phyloP scores from a whole-genome alignment of 2,888 invertebrate genomes.

The Dascillus cervinus region DNA sequence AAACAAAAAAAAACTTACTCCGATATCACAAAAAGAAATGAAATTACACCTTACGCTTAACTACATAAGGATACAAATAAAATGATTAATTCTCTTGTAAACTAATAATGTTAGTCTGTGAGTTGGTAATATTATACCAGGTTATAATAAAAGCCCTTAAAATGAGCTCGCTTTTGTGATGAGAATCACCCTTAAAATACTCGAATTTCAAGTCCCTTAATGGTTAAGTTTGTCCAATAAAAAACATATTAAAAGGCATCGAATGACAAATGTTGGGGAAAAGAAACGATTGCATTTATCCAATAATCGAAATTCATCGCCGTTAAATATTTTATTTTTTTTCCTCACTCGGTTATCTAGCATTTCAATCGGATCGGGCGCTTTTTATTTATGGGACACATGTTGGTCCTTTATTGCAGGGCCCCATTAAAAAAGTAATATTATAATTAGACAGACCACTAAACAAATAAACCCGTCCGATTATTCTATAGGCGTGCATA shows the following conservation, averaged over 20 bases:
- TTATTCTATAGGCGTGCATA: slow-evolving; percentile 18
- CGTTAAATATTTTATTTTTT: too few relatives aligned
- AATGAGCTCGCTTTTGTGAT: slow-evolving; percentile 36
- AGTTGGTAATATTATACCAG: slow-evolving; percentile 36
- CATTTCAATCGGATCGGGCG: too few relatives aligned
- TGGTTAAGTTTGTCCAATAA: slow-evolving; percentile 35
- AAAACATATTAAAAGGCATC: slow-evolving; percentile 33
- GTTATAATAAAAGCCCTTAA: slow-evolving; percentile 38
- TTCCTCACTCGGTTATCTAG: too few relatives aligned
- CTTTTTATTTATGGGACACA: too few relatives aligned
- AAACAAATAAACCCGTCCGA: slow-evolving; percentile 13
- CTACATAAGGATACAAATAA: too few relatives aligned
- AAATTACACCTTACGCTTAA: too few relatives aligned
- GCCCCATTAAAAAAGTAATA: background rate
- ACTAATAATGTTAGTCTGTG: slow-evolving; percentile 21
- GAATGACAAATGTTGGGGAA: slow-evolving; percentile 31
- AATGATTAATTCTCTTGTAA: slow-evolving; percentile 1
- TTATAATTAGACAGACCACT: slow-evolving; percentile 4
- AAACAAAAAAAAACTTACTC: slow-evolving; percentile 31
- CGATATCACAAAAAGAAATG: slow-evolving; percentile 3
- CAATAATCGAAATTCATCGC: too few relatives aligned
- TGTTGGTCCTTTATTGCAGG: too few relatives aligned
- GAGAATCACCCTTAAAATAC: slow-evolving; percentile 30
- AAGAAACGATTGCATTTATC: too few relatives aligned
- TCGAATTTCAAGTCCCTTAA: slow-evolving; percentile 33